phyloP scores from a whole-genome alignment of 2,797 vertebrate genomes.

The Takifugu ocellatus region DNA sequence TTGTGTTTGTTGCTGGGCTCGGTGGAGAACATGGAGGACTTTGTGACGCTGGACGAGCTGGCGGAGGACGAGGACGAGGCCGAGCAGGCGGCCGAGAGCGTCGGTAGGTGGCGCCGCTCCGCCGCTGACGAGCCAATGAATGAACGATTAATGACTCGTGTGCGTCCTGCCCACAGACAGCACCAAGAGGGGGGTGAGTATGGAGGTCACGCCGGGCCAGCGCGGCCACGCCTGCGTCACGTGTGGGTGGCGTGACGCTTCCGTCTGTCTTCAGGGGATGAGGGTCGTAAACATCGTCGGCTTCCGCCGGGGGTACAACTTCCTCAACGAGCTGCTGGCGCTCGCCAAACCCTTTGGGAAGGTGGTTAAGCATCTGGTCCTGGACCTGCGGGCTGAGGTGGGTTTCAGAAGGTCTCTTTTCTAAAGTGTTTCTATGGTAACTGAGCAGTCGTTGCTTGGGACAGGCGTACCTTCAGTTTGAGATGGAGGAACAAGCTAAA shows the following conservation, averaged over 20 bases:
- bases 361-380: slow-evolving; percentile 73
- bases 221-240: too few species aligned
- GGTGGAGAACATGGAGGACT: slow-evolving; percentile 90
- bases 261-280: slow-evolving; percentile 58
- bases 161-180: slow-evolving; percentile 38
- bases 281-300: slow-evolving; percentile 77
- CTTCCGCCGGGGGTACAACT: slow-evolving; percentile 73
- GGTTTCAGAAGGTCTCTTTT: too few species aligned
- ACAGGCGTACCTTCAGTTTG: slow-evolving; percentile 93
- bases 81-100: slow-evolving; percentile 8
- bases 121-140: too few species aligned
- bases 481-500: slow-evolving; percentile 83
- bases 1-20: slow-evolving; percentile 70
- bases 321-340: slow-evolving; percentile 67
- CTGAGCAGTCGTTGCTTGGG: neutral
- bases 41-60: slow-evolving; percentile 92
- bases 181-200: slow-evolving; percentile 48
- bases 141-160: too few species aligned
- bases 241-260: too few species aligned
- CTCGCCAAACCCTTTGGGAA: slow-evolving; percentile 78
- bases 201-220: neutral
- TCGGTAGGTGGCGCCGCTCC: slow-evolving; percentile 25
- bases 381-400: slow-evolving; percentile 75
- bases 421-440: neutral
- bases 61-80: slow-evolving; percentile 83